phyloP scores from a whole-genome alignment of 2,113 vertebrate species.

The Datnioides undecimradiatus region DNA sequence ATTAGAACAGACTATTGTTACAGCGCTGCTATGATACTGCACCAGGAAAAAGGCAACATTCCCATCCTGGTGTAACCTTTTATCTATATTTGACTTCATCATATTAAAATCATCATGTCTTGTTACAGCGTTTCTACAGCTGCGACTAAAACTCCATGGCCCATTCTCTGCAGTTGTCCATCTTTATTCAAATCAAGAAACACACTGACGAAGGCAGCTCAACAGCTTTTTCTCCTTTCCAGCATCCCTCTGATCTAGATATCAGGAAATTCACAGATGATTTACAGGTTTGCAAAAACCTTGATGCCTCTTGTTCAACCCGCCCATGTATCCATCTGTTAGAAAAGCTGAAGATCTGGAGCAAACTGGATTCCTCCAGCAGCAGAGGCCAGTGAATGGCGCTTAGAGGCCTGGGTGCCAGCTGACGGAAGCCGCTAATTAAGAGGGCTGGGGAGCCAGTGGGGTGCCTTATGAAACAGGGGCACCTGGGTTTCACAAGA shows the following conservation, averaged over 20 bases:
- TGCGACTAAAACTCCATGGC: constrained; percentile 15
- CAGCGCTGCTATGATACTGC: constrained; percentile 63
- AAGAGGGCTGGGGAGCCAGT: constrained; percentile 73
- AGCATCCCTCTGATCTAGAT: constrained; percentile 26
- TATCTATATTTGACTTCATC: constrained; percentile 81
- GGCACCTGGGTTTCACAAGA: constrained; percentile 77
- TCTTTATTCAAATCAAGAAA: constrained; percentile 42
- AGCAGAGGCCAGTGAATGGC: constrained; percentile 51
- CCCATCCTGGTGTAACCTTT: constrained; percentile 61
- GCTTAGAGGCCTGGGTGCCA: constrained; percentile 73
- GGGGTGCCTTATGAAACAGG: constrained; percentile 75
- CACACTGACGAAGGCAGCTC: constrained; percentile 11
- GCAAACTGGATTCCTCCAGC: constrained; percentile 55
- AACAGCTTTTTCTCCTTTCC: constrained; percentile 22
- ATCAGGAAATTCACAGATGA: constrained; percentile 42
- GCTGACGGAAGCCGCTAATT: constrained; percentile 78
- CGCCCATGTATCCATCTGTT: constrained; percentile 49
- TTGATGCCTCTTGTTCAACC: constrained; percentile 24
- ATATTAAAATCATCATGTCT: constrained; percentile 72
- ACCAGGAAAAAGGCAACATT: constrained; percentile 53
- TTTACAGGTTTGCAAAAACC: constrained; percentile 42
- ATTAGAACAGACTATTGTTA: constrained; percentile 91
- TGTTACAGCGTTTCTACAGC: constrained; percentile 44
- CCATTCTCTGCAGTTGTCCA: constrained; percentile 36
- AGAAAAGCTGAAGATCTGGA: constrained; percentile 46